These are phyloP conservation scores for Esperia sulphurella DNA, from an alignment of 2,888 invertebrate species.

Conservation along the genomic window DNA sequence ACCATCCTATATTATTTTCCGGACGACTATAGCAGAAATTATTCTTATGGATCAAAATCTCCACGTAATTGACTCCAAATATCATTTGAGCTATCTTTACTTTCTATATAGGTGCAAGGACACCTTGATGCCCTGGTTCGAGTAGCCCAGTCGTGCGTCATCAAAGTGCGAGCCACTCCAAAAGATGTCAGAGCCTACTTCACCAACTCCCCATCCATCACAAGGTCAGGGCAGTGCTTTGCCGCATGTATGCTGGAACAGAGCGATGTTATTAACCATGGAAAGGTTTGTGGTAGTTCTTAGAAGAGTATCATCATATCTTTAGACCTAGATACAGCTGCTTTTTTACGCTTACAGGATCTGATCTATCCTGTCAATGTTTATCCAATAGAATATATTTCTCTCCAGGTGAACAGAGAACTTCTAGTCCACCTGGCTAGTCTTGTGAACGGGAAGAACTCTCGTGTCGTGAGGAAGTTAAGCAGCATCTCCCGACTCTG, in stretches of 20 bases:
- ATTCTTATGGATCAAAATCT: no score
- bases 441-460: constrained; percentile 65
- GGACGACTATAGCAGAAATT: no score
- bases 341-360: no score
- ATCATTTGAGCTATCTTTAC: no score
- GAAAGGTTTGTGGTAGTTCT: constrained; percentile 44
- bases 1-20: no score
- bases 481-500: constrained; percentile 63
- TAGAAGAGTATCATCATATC: no score
- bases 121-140: constrained; percentile 65
- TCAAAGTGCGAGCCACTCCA: constrained; percentile 64
- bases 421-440: constrained; percentile 61
- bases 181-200: constrained; percentile 70
- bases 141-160: constrained; percentile 68
- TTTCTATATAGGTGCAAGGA: constrained; percentile 53
- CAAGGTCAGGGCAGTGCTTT: constrained; percentile 67
- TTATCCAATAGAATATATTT: background rate
- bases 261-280: constrained; percentile 67
- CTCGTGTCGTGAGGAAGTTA: constrained; percentile 63
- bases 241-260: constrained; percentile 74
- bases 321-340: no score
- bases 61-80: no score
- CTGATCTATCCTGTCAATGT: no score
- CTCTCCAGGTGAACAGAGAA: constrained; percentile 59
- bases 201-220: constrained; percentile 65